Percentiles rank a stretch among this genome's conserved stretches.
phyloP scores from a whole-genome alignment of 2,113 vertebrate genomes.

The Charadrius vociferus region DNA sequence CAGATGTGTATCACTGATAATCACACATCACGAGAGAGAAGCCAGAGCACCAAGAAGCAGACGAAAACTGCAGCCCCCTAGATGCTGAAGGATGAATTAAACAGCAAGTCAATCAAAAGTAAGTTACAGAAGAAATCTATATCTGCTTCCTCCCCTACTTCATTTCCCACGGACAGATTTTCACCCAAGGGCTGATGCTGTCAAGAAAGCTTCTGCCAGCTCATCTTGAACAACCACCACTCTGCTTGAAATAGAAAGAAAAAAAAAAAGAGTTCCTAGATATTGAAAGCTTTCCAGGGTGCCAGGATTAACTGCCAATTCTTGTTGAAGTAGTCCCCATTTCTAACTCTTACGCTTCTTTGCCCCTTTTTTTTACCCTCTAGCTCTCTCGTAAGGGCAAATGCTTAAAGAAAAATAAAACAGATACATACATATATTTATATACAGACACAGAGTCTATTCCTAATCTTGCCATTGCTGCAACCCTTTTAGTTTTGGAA shows the following conservation, averaged over 20 bases:
- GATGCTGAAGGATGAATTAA: neutral
- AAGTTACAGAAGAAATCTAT: neutral
- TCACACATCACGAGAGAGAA: neutral
- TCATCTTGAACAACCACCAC: neutral
- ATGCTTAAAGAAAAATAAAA: neutral
- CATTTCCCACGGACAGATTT: neutral
- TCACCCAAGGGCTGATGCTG: neutral
- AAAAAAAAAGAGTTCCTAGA: neutral
- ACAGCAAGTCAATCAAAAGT: neutral
- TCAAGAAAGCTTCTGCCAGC: neutral
- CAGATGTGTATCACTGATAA: neutral
- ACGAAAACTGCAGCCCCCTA: neutral
- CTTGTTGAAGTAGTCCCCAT: neutral
- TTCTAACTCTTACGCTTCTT: neutral
- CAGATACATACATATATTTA: fast-evolving
- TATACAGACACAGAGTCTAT: neutral
- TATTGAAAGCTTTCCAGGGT: slow-evolving; percentile 1
- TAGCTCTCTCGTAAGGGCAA: neutral
- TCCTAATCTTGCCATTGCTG: neutral
- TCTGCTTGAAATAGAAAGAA: neutral
- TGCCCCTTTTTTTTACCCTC: neutral
- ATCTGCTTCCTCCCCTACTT: neutral
- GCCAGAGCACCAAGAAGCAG: neutral
- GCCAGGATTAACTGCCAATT: neutral
- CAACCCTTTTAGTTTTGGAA: neutral